Conservation (phyloP, 2,888 invertebrate species). For the Oscheius sp. region DNA sequence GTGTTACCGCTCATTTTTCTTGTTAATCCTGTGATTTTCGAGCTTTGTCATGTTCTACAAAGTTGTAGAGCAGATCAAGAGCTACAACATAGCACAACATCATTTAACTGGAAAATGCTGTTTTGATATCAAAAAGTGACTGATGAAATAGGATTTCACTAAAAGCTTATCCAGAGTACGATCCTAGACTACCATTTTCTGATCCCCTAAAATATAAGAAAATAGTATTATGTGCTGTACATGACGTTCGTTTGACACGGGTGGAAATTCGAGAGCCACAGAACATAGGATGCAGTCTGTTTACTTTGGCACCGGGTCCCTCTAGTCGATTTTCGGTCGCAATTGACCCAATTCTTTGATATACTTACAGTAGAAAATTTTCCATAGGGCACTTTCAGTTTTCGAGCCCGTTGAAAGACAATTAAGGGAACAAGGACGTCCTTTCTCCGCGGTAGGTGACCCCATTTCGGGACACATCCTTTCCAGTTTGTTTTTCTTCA, state of each 20-base stretch:
- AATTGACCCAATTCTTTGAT: too few relatives aligned
- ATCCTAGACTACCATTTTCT: too few relatives aligned
- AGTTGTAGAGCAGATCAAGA: too few relatives aligned
- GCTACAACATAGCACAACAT: too few relatives aligned
- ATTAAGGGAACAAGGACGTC: constrained; percentile 14
- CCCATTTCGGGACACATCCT: constrained; percentile 23
- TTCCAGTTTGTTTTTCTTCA: constrained; percentile 1
- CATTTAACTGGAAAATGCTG: too few relatives aligned
- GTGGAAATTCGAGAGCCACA: neutral
- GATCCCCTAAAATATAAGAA: too few relatives aligned
- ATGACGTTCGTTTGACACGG: too few relatives aligned
- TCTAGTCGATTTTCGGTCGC: neutral
- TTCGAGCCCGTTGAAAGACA: neutral
- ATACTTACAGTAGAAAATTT: too few relatives aligned
- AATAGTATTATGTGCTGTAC: too few relatives aligned
- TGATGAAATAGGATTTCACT: too few relatives aligned
- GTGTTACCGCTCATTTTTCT: neutral
- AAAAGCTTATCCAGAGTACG: too few relatives aligned
- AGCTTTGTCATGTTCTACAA: neutral
- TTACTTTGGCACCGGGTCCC: constrained; percentile 8
- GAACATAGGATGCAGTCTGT: constrained; percentile 1
- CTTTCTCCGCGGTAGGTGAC: constrained; percentile 22
- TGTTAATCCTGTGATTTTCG: neutral
- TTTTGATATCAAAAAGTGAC: too few relatives aligned
- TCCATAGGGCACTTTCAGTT: neutral